Evolutionary conservation across 2,113 vertebrate species (phyloP), one percentile per base, ranked within the genome.

Genomic region (Electrona antarctica): DNA sequence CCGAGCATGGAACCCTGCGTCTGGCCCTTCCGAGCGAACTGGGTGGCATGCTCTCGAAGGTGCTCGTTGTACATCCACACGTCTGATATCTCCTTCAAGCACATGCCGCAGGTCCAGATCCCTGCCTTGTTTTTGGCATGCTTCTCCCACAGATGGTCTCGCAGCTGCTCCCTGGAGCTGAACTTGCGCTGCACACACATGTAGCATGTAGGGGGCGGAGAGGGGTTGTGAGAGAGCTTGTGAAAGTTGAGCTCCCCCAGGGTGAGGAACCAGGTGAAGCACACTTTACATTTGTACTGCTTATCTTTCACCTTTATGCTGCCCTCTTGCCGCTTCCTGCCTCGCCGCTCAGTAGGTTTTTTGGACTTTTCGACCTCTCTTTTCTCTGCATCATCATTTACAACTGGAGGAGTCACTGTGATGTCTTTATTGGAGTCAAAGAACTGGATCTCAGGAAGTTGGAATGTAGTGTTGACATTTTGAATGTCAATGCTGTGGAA

Each of bases 1-100:
- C 94, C 95, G 78, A 95, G 88, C 67, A 94, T 92, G 0, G 95
- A 91, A 57, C 93, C 93, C 81, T 95, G 95, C 0, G 90, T 94
- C 77, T 96, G 97, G n/a, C 95, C 96, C 65, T 92, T 95, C 60
- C 96, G 93, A 6, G 97, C 97, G 0, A 98, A 99, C 80, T 96
- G 95, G 0, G 95, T 95, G 59, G 98, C 97, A 0, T 99, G 98
- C 7, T 98, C 97, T 11, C 97, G 91, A 7, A 99, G 88, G 73
- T 99, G 98, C 77, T 98, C 96, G 0, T 99, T 99, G 89, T 98
- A 98, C 97, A 98, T 97, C 97, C 97, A 99, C 14, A 99, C 93
- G 0, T 98, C 97, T 0, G 97, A 95, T 76, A 97, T 97, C 89
- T 97, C 96, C 89, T 96, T 95, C 75, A 98, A 91, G 77, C 98